Base-by-base conservation (phyloP, 2,797 vertebrate species). In the Lagodon rhomboides region DNA sequence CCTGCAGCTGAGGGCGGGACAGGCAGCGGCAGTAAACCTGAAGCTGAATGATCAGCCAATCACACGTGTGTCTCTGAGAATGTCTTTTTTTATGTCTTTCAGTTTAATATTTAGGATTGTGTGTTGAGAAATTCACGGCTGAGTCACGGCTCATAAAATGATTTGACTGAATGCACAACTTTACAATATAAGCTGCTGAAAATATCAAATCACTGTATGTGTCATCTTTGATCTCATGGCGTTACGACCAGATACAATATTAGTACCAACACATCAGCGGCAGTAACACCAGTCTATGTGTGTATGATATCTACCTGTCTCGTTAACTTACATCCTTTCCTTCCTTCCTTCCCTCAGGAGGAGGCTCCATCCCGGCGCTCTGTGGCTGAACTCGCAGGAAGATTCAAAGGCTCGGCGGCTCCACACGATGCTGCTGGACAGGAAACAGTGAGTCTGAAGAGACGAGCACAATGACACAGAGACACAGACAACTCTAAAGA, bases 371-470 rank as follows among this genome's bases (percentile, higher is more conserved):
- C 80, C 0, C 92, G 84, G 16, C 83, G 77, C 71, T 94, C 94
- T 3, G 94, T 95, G 82, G 92, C 93, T 68, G 92, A 95, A 74
- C 89, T 95, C 2, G 93, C 94, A 22, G 93, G 93, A 76, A 85
- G 59, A 68, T 95, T 95, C 59, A 89, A 80, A 79, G 80, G 10
- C 34, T 12, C 79, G 0, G 41, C 87, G 60, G 49, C 50, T 12
- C 27, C 89, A 2, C 64, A 38, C 0, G 47, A 63, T 1, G 51
- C 77, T 13, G 51, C 75, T 15, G 77, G 43, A 12, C 64, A 64
- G 0, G 85, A 92, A 73, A 62, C 49, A 5, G 94, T 94, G 86
- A 93, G 92, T 60, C 66, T 12, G 51, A 23, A 53, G 51, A 2
- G 12, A 34, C 34, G 34, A 1, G 34, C 34, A 34, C 7, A 34